Evolutionary conservation across 2,888 invertebrate species (phyloP), one percentile per base, ranked within the genome.

Genomic region (Stenurella melanura): DNA sequence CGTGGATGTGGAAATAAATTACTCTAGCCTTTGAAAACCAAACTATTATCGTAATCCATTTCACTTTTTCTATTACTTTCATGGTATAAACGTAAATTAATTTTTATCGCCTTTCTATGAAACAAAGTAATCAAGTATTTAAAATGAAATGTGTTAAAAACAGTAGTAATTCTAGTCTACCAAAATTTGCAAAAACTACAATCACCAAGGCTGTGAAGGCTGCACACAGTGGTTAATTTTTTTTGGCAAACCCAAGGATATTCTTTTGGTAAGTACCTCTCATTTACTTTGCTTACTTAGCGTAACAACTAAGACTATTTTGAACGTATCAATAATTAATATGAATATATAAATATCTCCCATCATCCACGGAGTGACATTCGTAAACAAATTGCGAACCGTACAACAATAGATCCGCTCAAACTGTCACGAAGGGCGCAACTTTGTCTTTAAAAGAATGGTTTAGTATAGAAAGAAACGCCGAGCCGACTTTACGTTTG

Each of bases 391-490:
- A 71, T 73, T 71, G 73, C 73, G 54, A 70, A 38, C 54, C 73
- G 63, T 63, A 67, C 34, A 58, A 58, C 34, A 76, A 71, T 70
- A 30, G 10, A 54, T 69, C 57, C 60, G 75, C 73, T 77, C 74
- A 77, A 77, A 72, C 61, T 63, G 77, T 76, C 71, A 64, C 73
- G 71, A 68, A 60, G 61, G 54, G 60, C 68, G 60, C 38, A 64
- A 57, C 68, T 68, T 57, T 21, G 17, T 34, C 66, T 15, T 50
- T 34, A 50, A 61, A 71, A 42, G 54, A 30, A 42, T 57, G 74
- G 60, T 70, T 54, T 67, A 68, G 74, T 78, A 80, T 80, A 81
- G 78, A 78, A 80, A 77, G 71, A 77, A 69, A 75, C 21, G 73
- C 60, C 70, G 68, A 15, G 26, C 17, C 60, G 71, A 61, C 42